Evolutionary conservation across 2,888 invertebrate genomes (phyloP).

Genomic region (Augochlorella aurata): DNA sequence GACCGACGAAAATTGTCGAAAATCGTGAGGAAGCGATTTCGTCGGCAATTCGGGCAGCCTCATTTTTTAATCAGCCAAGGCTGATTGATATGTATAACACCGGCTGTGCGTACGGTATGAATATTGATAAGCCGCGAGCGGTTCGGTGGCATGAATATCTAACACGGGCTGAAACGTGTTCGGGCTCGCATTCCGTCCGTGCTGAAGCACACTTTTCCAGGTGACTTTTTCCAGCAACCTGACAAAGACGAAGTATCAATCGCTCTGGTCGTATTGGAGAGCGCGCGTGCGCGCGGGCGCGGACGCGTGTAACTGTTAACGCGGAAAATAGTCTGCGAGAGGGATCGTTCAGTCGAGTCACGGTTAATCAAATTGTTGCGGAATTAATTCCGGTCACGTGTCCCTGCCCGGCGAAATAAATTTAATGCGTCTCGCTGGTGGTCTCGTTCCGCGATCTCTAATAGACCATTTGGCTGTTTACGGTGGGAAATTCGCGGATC

Average conservation of each 20-base stretch:
- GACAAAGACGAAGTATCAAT: slow-evolving; percentile 13
- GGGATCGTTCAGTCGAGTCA: slow-evolving; percentile 19
- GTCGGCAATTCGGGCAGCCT: slow-evolving; percentile 45
- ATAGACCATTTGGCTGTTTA: slow-evolving; percentile 9
- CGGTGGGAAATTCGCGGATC: background rate
- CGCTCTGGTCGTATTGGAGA: slow-evolving; percentile 9
- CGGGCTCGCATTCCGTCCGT: slow-evolving; percentile 33
- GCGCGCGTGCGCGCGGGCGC: too few relatives aligned
- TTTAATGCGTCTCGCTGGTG: slow-evolving; percentile 21
- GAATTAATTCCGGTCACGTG: slow-evolving; percentile 40
- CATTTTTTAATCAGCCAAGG: slow-evolving; percentile 49
- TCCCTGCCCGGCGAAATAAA: slow-evolving; percentile 28
- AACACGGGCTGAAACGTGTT: slow-evolving; percentile 23
- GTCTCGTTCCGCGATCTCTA: slow-evolving; percentile 4
- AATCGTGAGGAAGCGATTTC: slow-evolving; percentile 34
- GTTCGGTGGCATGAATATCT: slow-evolving; percentile 52
- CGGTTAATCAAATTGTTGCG: slow-evolving; percentile 38
- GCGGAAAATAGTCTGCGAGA: background rate
- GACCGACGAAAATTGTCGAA: background rate
- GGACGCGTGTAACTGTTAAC: too few relatives aligned
- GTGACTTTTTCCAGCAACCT: slow-evolving; percentile 22
- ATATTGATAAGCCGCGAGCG: slow-evolving; percentile 61
- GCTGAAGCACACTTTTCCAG: slow-evolving; percentile 22
- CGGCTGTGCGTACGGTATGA: slow-evolving; percentile 54
- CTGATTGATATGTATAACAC: slow-evolving; percentile 62